Evolutionary conservation across 2,113 vertebrate species (phyloP), one percentile per base, ranked within the genome.

Genomic region (Grallaria varia): DNA sequence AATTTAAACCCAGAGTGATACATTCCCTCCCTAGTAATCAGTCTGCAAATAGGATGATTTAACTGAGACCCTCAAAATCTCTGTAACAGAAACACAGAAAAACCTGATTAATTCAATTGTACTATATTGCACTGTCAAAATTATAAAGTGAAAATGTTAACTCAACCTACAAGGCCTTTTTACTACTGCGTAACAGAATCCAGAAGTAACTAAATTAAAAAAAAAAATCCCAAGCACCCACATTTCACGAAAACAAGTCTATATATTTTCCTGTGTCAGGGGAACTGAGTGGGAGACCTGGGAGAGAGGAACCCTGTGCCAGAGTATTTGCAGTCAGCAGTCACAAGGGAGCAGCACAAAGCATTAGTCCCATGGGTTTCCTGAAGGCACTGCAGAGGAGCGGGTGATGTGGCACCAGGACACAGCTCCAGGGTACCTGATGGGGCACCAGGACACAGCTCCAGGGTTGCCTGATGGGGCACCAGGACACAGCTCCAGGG

Each of bases 341-440:
- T 31, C 88, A 90, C 92, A 84, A 90, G 93, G 72, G 13, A 93
- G 96, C 88, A 95, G 93, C 83, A 95, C 47, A 49, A 92, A 94
- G 60, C 31, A 22, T 42, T 8, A 19, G 67, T 6, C 8, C 44
- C 17, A 55, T 60, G 56, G 27, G 64, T 49, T 81, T 58, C 67
- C 8, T 37, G 25, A 27, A 49, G 73, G 6, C 24, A 2, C 27
- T 6, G 3, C 5, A 8, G 79, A 84, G 87, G 47, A 64, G 72
- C 20, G n/a, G n/a, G n/a, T 28, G 86, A 60, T 6, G 24, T 40
- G 50, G 9, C 25, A 62, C 6, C 11, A 74, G 85, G 75, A 71
- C 50, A 28, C 59, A 30, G 67, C 64, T 56, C 0, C n/a, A n/a
- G n/a, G n/a, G n/a, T n/a, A n/a, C n/a, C n/a, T 28, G 86, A 60